These are phyloP conservation scores for Drosophila mercatorum DNA, from an alignment of 2,888 invertebrate genomes.

Conservation along the genomic window DNA sequence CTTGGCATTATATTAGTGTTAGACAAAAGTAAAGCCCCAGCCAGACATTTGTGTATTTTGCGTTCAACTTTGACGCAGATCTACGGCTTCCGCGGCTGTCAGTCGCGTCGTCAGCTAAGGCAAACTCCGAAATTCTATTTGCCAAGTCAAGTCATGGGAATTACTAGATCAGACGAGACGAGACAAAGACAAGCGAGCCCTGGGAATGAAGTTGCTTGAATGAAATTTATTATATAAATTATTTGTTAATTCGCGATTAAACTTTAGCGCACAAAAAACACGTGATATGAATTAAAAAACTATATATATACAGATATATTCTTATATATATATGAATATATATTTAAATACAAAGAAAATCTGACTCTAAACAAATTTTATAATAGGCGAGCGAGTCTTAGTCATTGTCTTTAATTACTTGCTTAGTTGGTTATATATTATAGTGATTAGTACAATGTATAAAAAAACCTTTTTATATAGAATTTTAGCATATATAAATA, in stretches of 20 bases:
- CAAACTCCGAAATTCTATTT: constrained; percentile 20
- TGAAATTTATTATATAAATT: constrained; percentile 2
- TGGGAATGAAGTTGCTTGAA: constrained; percentile 14
- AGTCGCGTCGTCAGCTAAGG: neutral
- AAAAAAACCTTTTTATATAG: neutral
- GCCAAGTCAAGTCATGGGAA: constrained; percentile 26
- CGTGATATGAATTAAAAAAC: neutral
- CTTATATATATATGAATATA: neutral
- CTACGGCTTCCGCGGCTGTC: constrained; percentile 26
- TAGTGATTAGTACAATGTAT: neutral
- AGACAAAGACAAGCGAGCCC: neutral
- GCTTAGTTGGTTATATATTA: neutral
- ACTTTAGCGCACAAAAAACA: constrained; percentile 9
- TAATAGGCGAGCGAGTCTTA: neutral
- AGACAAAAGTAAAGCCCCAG: neutral
- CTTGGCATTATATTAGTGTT: neutral
- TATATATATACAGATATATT: neutral
- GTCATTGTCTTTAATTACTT: neutral
- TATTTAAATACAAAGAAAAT: constrained; percentile 12
- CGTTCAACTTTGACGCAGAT: constrained; percentile 32
- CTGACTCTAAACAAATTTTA: neutral
- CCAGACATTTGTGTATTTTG: constrained; percentile 36
- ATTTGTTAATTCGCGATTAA: constrained; percentile 6
- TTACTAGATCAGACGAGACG: constrained; percentile 10
- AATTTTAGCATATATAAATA: neutral